Conservation (phyloP, 2,113 vertebrate genomes). For the Ibidorhyncha struthersii region DNA sequence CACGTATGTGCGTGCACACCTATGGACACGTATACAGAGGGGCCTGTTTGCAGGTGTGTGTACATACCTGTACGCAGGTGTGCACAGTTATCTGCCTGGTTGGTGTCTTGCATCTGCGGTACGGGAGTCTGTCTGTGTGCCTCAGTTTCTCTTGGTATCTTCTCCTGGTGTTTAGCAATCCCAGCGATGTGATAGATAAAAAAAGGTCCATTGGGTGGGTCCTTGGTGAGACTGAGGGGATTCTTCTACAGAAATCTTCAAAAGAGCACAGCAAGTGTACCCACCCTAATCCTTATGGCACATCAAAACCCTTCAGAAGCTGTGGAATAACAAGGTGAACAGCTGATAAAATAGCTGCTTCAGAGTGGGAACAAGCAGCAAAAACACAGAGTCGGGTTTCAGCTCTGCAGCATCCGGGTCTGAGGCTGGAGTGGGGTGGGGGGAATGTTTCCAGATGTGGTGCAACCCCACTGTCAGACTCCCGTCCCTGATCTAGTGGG, state of each 20-base stretch:
- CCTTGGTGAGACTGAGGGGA: background rate
- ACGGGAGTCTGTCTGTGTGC: background rate
- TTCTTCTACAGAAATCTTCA: background rate
- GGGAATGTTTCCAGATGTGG: background rate
- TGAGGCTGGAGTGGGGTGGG: background rate
- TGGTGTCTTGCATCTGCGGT: background rate
- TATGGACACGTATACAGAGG: background rate
- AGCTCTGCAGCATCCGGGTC: background rate
- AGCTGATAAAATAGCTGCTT: conserved; percentile 37
- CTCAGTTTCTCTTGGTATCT: background rate
- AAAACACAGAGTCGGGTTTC: background rate
- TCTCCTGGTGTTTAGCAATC: background rate
- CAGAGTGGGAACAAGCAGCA: background rate
- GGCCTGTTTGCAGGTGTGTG: background rate
- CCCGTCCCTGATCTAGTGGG: background rate
- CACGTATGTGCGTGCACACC: background rate
- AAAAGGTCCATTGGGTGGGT: background rate
- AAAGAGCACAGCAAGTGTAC: rapidly evolving
- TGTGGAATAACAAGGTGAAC: background rate
- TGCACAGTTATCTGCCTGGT: rapidly evolving
- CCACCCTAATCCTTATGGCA: background rate
- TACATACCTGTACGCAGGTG: rapidly evolving
- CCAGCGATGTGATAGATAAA: too few species aligned
- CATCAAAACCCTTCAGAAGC: background rate
- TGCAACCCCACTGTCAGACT: background rate